These are phyloP conservation scores for Ophraella communa DNA, from an alignment of 2,888 invertebrate genomes.

Conservation along the genomic window DNA sequence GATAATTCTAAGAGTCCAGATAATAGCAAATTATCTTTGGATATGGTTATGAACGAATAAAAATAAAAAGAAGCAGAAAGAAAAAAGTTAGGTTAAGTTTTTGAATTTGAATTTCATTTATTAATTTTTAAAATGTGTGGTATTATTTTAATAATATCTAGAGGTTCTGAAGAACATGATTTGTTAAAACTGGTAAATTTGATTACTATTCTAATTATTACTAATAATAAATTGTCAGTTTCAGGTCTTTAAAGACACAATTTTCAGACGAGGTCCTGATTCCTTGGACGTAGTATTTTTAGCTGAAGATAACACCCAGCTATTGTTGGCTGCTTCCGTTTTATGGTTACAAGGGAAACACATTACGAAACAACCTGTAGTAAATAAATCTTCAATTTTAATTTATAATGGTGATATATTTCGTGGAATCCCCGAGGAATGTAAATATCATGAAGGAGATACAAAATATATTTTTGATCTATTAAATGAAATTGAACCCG, in stretches of 20 bases:
- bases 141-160: conserved; percentile 14
- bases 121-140: conserved; percentile 22
- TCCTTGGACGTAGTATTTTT: conserved; percentile 37
- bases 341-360: conserved; percentile 83
- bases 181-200: conserved; percentile 12
- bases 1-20: too few species aligned
- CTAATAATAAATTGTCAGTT: conserved; percentile 42
- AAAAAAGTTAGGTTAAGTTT: background rate
- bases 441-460: conserved; percentile 60
- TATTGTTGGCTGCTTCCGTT: conserved; percentile 64
- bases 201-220: conserved; percentile 9
- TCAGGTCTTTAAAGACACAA: conserved; percentile 46
- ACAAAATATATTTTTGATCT: conserved; percentile 63
- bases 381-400: conserved; percentile 68
- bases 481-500: conserved; percentile 48
- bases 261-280: conserved; percentile 69
- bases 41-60: too few species aligned
- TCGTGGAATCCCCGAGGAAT: conserved; percentile 57
- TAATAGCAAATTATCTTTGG: too few species aligned
- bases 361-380: conserved; percentile 73
- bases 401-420: conserved; percentile 93
- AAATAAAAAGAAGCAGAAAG: too few species aligned
- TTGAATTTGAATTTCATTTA: background rate
- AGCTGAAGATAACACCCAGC: conserved; percentile 37
- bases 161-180: background rate